Evolutionary conservation across 2,888 invertebrate species (phyloP), one percentile per base, ranked within the genome.

Genomic region (Mesochorus sp.): DNA sequence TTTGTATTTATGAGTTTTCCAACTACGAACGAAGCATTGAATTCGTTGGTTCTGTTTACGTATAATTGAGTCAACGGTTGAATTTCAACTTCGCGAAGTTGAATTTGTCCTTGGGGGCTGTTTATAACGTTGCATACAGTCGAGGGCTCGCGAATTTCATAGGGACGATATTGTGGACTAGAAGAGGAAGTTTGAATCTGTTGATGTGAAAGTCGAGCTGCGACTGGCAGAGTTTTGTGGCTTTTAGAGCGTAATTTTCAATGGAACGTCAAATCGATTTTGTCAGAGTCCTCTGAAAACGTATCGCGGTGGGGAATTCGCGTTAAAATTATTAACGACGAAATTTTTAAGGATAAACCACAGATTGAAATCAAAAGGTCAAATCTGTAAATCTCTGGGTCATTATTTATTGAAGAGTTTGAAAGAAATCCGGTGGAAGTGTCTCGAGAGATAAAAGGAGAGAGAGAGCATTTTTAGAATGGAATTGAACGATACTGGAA

Each of bases 1-100:
- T 49, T 34, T 21, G 17, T 8, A 17, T 26, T 21, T 51, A n/a
- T n/a, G n/a, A n/a, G n/a, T n/a, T n/a, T n/a, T n/a, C n/a, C n/a
- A n/a, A n/a, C n/a, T n/a, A 21, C 21, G 53, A 31, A 67, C 53
- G 1, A 44, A 26, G n/a, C n/a, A n/a, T n/a, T n/a, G n/a, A 67
- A 67, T 67, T 67, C 55, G 55, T 53, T 55, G 55, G 55, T 42
- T n/a, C n/a, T 19, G 42, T 67, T 67, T 42, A 44, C n/a, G n/a
- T 55, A 57, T 34, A 67, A 55, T 67, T 17, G 66, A 66, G 66
- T 66, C 51, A 67, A 39, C 55, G 53, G 44, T 53, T 51, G 26
- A 55, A 55, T 53, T 66, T 37, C 24, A 67, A 67, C 53, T 67
- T 55, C n/a, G n/a, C n/a, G n/a, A n/a, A n/a, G n/a, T n/a, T n/a